Conservation (phyloP, 2,113 vertebrate species). For the Eretmochelys imbricata region DNA sequence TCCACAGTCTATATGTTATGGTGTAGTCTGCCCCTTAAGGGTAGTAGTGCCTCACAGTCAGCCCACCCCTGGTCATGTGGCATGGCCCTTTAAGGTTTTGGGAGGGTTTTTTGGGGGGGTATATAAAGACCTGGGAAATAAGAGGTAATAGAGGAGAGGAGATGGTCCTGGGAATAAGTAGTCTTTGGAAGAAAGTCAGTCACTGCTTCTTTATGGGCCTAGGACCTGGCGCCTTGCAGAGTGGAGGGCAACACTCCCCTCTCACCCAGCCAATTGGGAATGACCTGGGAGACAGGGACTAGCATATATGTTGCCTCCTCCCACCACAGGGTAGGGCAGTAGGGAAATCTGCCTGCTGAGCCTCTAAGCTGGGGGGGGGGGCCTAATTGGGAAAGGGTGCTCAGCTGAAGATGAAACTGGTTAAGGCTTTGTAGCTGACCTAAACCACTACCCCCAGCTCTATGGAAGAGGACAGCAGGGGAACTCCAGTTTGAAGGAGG, state of each 20-base stretch:
- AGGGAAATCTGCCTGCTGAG: neutral
- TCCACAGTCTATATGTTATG: neutral
- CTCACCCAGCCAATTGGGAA: neutral
- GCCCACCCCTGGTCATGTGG: neutral
- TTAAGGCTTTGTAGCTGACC: neutral
- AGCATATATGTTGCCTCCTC: neutral
- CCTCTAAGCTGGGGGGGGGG: neutral
- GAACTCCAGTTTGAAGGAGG: too few species aligned
- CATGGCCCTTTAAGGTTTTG: neutral
- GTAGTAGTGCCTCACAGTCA: neutral
- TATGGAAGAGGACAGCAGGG: too few species aligned
- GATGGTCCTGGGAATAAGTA: neutral
- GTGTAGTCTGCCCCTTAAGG: neutral
- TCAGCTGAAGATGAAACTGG: neutral
- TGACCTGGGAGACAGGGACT: neutral
- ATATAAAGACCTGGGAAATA: neutral
- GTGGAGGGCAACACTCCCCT: neutral
- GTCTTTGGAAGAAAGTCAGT: neutral
- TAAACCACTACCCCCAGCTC: neutral
- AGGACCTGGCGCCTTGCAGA: neutral
- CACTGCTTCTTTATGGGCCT: neutral
- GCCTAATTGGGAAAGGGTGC: neutral
- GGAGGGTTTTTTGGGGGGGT: neutral
- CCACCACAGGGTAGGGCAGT: neutral
- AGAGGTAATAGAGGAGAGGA: neutral